Conservation (phyloP, 2,113 vertebrate genomes). For the Trogon surrucura region DNA sequence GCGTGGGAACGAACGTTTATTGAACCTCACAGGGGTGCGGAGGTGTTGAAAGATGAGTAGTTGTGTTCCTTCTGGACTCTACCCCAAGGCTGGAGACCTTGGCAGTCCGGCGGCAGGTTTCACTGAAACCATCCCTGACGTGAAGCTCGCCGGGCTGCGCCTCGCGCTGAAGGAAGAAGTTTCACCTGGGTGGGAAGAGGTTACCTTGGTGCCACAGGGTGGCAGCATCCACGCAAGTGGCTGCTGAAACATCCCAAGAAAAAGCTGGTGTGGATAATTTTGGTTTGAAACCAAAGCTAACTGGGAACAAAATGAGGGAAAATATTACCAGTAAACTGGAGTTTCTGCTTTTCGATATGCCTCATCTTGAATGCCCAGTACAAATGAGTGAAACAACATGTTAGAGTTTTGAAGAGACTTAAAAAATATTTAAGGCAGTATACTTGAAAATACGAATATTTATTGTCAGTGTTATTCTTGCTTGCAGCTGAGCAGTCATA, state of each 20-base stretch:
- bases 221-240: not conserved
- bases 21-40: fast-evolving
- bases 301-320: not conserved
- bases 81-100: not conserved
- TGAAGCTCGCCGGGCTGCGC: not conserved
- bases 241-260: not conserved
- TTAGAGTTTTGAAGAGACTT: not conserved
- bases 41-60: not conserved
- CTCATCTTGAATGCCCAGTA: not conserved
- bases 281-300: not conserved
- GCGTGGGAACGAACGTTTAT: fast-evolving
- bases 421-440: not conserved
- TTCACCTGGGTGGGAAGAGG: fast-evolving
- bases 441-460: not conserved
- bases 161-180: fast-evolving
- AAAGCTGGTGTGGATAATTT: not conserved
- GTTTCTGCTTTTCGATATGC: not conserved
- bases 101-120: not conserved
- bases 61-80: fast-evolving
- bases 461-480: not conserved
- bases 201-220: not conserved
- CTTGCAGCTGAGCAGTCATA: not conserved
- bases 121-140: not conserved
- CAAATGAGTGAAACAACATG: not conserved
- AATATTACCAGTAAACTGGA: not conserved